Evolutionary conservation across 2,888 invertebrate species (phyloP), one percentile per base, ranked within the genome.

Genomic region (Erebia palarica): DNA sequence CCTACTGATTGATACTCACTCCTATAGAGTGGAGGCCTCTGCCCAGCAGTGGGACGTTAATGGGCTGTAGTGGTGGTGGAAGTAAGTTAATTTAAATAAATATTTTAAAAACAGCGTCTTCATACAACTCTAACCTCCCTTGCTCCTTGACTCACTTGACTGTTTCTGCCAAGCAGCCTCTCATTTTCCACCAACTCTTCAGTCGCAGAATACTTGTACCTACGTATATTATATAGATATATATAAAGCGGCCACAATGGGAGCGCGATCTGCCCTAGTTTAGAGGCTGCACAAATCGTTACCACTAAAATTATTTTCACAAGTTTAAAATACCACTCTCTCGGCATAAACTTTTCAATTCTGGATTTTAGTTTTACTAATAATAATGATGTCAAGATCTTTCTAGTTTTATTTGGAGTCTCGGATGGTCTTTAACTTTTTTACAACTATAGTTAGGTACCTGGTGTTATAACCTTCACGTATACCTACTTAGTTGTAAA

Each of bases 221-320:
- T 47, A 67, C 57, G 70, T 72, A 70, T 69, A 68, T 68, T 74
- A 74, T 1, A 21, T 74, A 72, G 74, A 74, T 70, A 74, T 74
- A 67, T 72, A 71, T 69, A 69, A 72, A 72, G 59, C 65, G 60
- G 36, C 49, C 65, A 74, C 74, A 74, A 74, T 74, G 65, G 65
- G 57, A 63, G 57, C 72, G 36, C 61, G 72, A 58, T 70, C 67
- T 74, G 74, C 68, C 74, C 74, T 51, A 72, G 72, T 74, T 74
- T 73, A 71, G 71, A 73, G 58, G 58, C 71, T 68, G 74, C 68
- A 70, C 74, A 65, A 72, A 74, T 74, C 74, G 70, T 74, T 74
- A 72, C 72, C 72, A 72, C 72, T 70, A 74, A 72, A 74, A 74
- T 74, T 74, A 74, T 72, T 72, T 74, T 72, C 72, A 74, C 72